Conservation (phyloP, 2,797 vertebrate species). For the Coreius guichenoti region DNA sequence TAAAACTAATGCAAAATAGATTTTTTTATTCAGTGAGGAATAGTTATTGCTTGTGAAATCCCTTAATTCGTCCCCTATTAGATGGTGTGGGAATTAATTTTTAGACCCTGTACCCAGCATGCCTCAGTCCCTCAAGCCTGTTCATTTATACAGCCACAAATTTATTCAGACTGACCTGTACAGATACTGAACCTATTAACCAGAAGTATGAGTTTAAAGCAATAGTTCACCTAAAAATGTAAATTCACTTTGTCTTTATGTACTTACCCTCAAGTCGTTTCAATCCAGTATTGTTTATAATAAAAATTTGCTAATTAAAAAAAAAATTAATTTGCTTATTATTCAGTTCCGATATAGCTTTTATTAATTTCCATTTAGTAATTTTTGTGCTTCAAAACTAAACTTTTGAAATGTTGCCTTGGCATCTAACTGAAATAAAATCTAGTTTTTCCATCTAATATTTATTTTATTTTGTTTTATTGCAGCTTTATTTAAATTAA, state of each 20-base stretch:
- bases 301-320: too few relatives aligned
- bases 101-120: slow-evolving; percentile 23
- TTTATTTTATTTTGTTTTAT: too few relatives aligned
- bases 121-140: slow-evolving; percentile 3
- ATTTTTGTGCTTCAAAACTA: background rate
- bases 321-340: too few relatives aligned
- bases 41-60: background rate
- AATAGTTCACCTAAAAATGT: background rate
- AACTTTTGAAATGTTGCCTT: too few relatives aligned
- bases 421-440: too few relatives aligned
- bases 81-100: background rate
- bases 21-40: background rate
- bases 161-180: background rate
- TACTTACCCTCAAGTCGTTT: background rate
- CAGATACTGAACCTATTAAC: background rate
- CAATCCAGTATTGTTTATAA: background rate
- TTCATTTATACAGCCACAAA: background rate
- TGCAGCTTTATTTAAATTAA: background rate
- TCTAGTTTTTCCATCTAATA: too few relatives aligned
- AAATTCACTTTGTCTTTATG: background rate
- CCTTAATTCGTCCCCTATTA: background rate
- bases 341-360: background rate
- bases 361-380: background rate
- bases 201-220: background rate
- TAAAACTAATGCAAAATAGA: background rate